Conservation (phyloP, 2,113 vertebrate species). For the Malaclemys terrapin region DNA sequence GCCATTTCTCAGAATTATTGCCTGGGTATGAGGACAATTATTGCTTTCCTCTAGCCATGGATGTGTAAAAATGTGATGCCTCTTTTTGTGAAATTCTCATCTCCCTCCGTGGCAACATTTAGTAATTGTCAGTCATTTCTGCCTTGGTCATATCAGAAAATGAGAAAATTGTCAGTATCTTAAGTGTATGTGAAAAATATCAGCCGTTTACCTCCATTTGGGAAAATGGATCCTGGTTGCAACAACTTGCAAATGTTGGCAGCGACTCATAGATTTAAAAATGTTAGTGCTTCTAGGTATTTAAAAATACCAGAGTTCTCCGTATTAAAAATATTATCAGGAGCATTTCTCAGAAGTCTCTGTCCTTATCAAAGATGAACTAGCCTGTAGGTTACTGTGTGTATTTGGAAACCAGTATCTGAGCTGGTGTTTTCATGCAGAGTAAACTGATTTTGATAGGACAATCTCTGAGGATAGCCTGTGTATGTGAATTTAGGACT, state of each 20-base stretch:
- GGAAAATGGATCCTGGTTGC: constrained; percentile 25
- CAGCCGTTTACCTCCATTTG: constrained; percentile 21
- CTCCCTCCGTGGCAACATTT: constrained; percentile 20
- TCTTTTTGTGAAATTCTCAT: constrained; percentile 54
- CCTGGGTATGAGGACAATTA: constrained; percentile 27
- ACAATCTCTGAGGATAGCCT: constrained; percentile 40
- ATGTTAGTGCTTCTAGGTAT: constrained; percentile 14
- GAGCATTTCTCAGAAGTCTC: constrained; percentile 1
- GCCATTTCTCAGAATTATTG: neutral
- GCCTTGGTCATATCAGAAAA: constrained; percentile 62
- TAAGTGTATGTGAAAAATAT: constrained; percentile 42
- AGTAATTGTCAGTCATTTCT: constrained; percentile 49
- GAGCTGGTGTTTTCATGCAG: constrained; percentile 33
- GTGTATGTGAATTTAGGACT: neutral
- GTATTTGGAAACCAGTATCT: constrained; percentile 8
- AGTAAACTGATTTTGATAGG: neutral
- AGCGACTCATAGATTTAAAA: constrained; percentile 45
- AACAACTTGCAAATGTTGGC: constrained; percentile 43
- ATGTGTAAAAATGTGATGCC: constrained; percentile 32
- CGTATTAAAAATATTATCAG: constrained; percentile 20
- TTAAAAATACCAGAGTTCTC: constrained; percentile 34
- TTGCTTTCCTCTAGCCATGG: constrained; percentile 29
- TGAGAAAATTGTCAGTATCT: constrained; percentile 65
- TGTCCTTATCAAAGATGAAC: neutral
- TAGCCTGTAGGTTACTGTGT: neutral